Percentiles rank a stretch among this genome's conserved stretches.
Evolutionary conservation across 2,888 invertebrate species (phyloP).

Genomic region (Papilio protenor): DNA sequence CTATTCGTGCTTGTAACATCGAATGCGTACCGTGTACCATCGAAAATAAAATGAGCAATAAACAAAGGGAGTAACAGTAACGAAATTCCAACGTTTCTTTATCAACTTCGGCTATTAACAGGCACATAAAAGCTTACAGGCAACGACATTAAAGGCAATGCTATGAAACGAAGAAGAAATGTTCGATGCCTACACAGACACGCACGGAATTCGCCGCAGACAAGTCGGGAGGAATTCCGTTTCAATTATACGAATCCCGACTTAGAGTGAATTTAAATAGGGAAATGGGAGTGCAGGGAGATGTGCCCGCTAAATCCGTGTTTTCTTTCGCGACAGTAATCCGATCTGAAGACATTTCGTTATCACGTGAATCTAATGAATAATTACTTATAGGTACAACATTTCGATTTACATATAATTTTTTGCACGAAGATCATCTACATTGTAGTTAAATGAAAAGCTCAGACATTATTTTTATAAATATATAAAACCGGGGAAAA

Average conservation of each 20-base stretch:
- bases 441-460: not conserved
- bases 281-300: slow-evolving; percentile 53
- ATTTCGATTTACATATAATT: not conserved
- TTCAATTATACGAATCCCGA: slow-evolving; percentile 69
- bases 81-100: slow-evolving; percentile 25
- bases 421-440: not conserved
- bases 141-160: slow-evolving; percentile 44
- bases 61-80: slow-evolving; percentile 21
- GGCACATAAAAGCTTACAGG: slow-evolving; percentile 45
- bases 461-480: not conserved
- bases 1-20: not conserved
- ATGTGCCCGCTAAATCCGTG: slow-evolving; percentile 65
- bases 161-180: slow-evolving; percentile 35
- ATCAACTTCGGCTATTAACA: slow-evolving; percentile 38
- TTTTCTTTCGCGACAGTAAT: slow-evolving; percentile 53
- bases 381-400: not conserved
- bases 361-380: slow-evolving; percentile 42
- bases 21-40: not conserved
- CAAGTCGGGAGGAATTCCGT: slow-evolving; percentile 67
- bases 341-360: slow-evolving; percentile 55
- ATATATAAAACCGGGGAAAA: not conserved
- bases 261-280: slow-evolving; percentile 68
- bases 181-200: slow-evolving; percentile 33
- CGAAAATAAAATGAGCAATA: slow-evolving; percentile 36
- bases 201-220: slow-evolving; percentile 53